Evolutionary conservation across 1,140 invertebrate genomes (phyloP), one percentile per base, ranked within the genome.

Genomic region (Ips nitidus): DNA sequence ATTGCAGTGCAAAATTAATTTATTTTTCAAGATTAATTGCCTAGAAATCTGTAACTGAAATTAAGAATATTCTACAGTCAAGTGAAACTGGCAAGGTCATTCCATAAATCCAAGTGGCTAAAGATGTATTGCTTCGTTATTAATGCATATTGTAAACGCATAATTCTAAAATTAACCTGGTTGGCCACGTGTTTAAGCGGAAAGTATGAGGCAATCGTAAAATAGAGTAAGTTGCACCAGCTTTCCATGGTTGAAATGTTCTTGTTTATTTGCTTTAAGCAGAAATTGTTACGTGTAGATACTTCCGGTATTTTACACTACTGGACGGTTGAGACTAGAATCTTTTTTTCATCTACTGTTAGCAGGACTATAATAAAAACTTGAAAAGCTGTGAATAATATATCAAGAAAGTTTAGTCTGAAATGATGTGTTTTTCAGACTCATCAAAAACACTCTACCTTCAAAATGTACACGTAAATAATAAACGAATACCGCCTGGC

Each of bases 1-100:
- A 73, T 69, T 64, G 68, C 41, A 55, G 58, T 47, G 50, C 36
- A 52, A 65, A 73, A 70, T 71, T 71, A 71, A 68, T 72, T 52
- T 73, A 42, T 73, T 67, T 55, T 52, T 22, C 40, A 50, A 37
- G 52, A 65, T 68, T 68, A 64, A 8, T 43, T 6, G 38, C 4
- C 2, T 22, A 22, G 22, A 22, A 22, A 22, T 22, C 22, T 22
- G 22, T 22, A 22, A 22, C 22, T 55, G 8, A 38, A 36, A 55
- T 55, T 38, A 36, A 38, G n/a, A 5, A 55, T 55, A 36, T 22
- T 55, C n/a, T n/a, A 47, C n/a, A 5, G 4, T 47, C 4, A 47
- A n/a, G n/a, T 47, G 4, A 47, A 47, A 47, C 45, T n/a, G 45
- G n/a, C 4, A 47, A 47, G 4, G 22, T 22, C 22, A 22, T 22